Evolutionary conservation across 2,888 invertebrate species (phyloP), one percentile per base, ranked within the genome.

Genomic region (Arenicola marina): DNA sequence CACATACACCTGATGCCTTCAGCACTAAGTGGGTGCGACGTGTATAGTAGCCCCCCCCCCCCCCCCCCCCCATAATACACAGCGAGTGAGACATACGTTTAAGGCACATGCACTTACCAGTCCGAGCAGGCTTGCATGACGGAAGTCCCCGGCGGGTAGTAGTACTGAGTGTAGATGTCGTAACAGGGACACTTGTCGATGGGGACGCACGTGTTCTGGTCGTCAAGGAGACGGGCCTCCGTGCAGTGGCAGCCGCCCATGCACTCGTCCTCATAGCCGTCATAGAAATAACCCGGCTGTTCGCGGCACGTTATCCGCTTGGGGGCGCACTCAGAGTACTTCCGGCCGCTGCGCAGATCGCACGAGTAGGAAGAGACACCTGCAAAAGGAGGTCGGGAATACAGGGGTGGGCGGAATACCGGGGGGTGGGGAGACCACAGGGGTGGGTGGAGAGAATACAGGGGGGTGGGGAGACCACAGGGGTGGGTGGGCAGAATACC

Each of bases 71-170:
- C n/a, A n/a, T n/a, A n/a, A n/a, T n/a, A n/a, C n/a, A n/a, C n/a
- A n/a, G n/a, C n/a, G n/a, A n/a, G n/a, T n/a, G n/a, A n/a, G n/a
- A n/a, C n/a, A n/a, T n/a, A n/a, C n/a, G n/a, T n/a, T n/a, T n/a
- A n/a, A n/a, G n/a, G n/a, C n/a, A n/a, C n/a, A n/a, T n/a, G n/a
- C 43, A 38, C 26, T 48, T 24, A 53, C 53, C 53, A 53, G 29
- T 53, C 53, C 7, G 15, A 15, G 32, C 53, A 53, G 7, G 31
- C 53, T 15, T 53, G 53, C 15, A 4, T 29, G 7, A 11, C 7
- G 7, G 32, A 11, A 11, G 7, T 32, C 24, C 53, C 53, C 11
- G 53, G 31, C 15, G 33, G 53, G 11, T 31, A 24, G 33, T 31
- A 31, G 15, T 32, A 4, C 15, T 32, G 28, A 11, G 29, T 32